These are phyloP conservation scores for Trichopoda pennipes DNA, from an alignment of 2,888 invertebrate genomes.

Conservation along the genomic window DNA sequence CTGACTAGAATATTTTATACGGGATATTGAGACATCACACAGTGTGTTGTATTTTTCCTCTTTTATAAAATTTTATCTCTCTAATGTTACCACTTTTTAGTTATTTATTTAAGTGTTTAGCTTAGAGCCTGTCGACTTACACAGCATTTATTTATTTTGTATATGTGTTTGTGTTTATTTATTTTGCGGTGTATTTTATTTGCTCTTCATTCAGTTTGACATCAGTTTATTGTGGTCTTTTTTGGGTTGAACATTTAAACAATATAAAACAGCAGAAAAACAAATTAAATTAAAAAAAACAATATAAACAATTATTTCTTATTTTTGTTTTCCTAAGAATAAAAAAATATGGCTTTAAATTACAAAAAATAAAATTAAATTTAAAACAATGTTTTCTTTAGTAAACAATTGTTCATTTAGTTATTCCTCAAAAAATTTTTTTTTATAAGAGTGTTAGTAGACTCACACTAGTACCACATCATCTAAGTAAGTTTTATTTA, in stretches of 20 bases:
- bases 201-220: slow-evolving; percentile 21
- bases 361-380: slow-evolving; percentile 9
- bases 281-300: slow-evolving; percentile 15
- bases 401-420: slow-evolving; percentile 1
- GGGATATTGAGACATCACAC: too few relatives aligned
- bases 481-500: slow-evolving; percentile 16
- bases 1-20: too few relatives aligned
- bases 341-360: slow-evolving; percentile 31
- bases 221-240: slow-evolving; percentile 59
- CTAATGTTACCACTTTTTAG: too few relatives aligned
- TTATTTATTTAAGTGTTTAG: too few relatives aligned
- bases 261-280: slow-evolving; percentile 10
- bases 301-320: slow-evolving; percentile 12
- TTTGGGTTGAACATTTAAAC: slow-evolving; percentile 46
- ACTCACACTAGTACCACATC: background rate
- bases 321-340: slow-evolving; percentile 17
- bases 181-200: slow-evolving; percentile 13
- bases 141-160: too few relatives aligned
- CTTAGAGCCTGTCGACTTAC: too few relatives aligned
- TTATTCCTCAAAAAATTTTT: background rate
- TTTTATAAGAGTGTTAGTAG: slow-evolving; percentile 17
- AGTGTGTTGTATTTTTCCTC: too few relatives aligned
- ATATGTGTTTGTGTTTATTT: background rate
- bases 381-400: background rate
- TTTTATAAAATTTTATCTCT: too few relatives aligned